phyloP scores from a whole-genome alignment of 64 coral and sea anemone species.

The Porites lutea region DNA sequence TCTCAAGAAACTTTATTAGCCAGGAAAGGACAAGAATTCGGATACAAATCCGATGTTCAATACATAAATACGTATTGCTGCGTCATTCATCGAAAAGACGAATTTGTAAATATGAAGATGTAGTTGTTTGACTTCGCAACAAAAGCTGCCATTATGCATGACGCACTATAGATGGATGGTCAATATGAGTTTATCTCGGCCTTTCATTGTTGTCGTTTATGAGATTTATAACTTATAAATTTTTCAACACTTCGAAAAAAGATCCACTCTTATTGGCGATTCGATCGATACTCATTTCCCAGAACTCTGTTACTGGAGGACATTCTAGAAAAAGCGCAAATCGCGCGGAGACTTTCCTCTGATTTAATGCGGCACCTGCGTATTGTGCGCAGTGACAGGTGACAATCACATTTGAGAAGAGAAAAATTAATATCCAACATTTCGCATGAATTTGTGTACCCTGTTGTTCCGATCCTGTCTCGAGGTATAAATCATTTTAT shows the following conservation, averaged over 20 bases:
- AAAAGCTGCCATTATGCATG: neutral
- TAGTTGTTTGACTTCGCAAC: neutral
- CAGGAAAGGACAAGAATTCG: neutral
- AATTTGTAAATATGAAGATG: neutral
- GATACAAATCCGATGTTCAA: neutral
- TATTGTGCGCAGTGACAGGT: neutral
- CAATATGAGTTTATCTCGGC: neutral
- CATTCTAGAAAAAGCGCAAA: neutral
- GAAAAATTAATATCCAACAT: constrained; percentile 26
- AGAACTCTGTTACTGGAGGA: neutral
- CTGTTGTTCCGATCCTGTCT: neutral
- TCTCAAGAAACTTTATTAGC: too few species aligned
- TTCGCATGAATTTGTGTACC: neutral
- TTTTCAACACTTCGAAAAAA: neutral
- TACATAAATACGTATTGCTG: neutral
- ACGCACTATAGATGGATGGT: neutral
- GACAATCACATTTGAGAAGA: neutral
- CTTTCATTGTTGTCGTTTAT: neutral
- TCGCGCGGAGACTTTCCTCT: neutral
- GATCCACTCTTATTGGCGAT: neutral
- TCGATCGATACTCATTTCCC: too few species aligned
- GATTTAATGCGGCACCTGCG: neutral
- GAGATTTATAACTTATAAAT: neutral
- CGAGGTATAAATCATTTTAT: neutral
- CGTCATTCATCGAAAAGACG: neutral